Base-by-base conservation (phyloP, 2,888 invertebrate genomes). In the Eustalomyia histrio region DNA sequence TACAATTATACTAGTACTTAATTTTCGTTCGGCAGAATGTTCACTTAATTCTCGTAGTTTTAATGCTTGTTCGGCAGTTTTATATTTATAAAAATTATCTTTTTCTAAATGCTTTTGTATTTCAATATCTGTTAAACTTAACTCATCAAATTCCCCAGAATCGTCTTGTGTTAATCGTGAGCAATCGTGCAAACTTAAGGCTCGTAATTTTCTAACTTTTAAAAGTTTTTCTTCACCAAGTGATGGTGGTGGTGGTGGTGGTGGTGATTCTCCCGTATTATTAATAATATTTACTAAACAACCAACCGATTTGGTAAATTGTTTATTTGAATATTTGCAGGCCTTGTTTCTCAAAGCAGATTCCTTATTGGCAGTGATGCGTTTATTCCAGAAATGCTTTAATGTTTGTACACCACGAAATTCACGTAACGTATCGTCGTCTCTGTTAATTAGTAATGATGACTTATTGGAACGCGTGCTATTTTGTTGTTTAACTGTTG, bases 81-180 rank as follows among this genome's bases (percentile, higher is more conserved):
- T 91, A 83, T 90, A 90, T 83, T 91, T 91, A 79, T 91, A 89
- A 81, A 91, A 91, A 78, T 91, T 90, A 81, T 91, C 91, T 80
- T 87, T 89, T 71, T 87, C 86, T 5, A 85, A 86, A 60, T 87
- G 87, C 73, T 80, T 80, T 35, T 78, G 78, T 35, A 71, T 67
- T 17, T 60, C 50, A 33, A 84, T 29, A 18, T 84, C 84, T 8
- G 61, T 35, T 53, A 76, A 57, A 21, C 52, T 61, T n/a, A 73
- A 52, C 17, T 63, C 21, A 43, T 80, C 78, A 16, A 61, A 73
- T 17, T 71, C 69, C 7, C 47, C 18, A 2, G 79, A 81, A 9
- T 84, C 29, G 33, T 39, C 39, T 39, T 12, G 10, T 2, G 39
- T 12, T 14, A 39, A 39, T 2, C 75, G 80, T 3, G 85, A 86